These are phyloP conservation scores for Darevskia nairensis DNA, from an alignment of 2,797 vertebrate genomes.

Conservation along the genomic window DNA sequence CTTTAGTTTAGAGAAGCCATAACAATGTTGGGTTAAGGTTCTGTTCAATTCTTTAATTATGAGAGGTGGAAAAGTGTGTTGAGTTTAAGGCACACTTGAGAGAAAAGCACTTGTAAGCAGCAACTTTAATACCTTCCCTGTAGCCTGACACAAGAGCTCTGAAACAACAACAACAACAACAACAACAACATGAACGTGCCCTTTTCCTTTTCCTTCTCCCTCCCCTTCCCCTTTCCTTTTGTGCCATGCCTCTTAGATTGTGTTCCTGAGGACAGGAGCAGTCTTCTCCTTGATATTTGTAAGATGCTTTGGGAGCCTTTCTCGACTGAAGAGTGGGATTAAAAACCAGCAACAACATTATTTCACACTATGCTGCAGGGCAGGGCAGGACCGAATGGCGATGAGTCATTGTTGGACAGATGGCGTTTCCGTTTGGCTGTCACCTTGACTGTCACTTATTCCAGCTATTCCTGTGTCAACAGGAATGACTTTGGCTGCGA, in stretches of 20 bases:
- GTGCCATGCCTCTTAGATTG: neutral
- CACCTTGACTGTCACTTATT: neutral
- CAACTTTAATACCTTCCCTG: too few relatives aligned
- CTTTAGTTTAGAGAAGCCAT: neutral
- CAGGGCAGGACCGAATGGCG: neutral
- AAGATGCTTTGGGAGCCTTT: neutral
- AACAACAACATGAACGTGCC: too few relatives aligned
- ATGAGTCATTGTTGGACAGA: neutral
- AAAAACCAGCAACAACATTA: too few relatives aligned
- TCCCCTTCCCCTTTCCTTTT: too few relatives aligned
- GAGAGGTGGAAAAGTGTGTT: too few relatives aligned
- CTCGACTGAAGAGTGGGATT: too few relatives aligned
- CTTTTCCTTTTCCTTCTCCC: too few relatives aligned
- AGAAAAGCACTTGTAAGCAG: too few relatives aligned
- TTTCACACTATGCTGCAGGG: neutral
- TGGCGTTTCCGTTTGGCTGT: accelerated
- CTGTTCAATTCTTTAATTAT: neutral
- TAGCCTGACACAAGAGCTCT: too few relatives aligned
- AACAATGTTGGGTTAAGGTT: neutral
- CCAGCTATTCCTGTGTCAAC: neutral
- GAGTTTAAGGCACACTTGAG: neutral
- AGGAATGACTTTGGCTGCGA: neutral
- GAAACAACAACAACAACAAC: too few relatives aligned
- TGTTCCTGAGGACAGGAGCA: neutral
- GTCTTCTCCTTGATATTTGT: neutral